Evolutionary conservation across 1,140 invertebrate genomes (phyloP).

Genomic region (Dendroctonus valens): DNA sequence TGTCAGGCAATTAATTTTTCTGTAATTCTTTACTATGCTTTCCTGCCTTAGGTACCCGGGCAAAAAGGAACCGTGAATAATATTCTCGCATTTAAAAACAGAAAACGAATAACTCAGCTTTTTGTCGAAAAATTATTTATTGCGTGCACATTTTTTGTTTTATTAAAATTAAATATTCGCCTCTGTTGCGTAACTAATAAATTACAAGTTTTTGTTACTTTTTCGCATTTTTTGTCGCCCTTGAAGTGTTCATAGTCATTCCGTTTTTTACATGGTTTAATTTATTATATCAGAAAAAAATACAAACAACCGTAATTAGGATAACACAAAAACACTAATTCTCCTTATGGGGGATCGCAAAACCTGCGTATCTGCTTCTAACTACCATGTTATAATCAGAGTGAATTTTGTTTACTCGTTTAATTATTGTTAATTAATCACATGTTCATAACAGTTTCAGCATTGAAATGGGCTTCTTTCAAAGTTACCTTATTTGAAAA

Average conservation of each 20-base stretch:
- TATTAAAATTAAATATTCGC: slow-evolving; percentile 27
- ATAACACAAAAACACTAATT: slow-evolving; percentile 11
- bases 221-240: slow-evolving; percentile 26
- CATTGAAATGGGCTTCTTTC: too few species aligned
- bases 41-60: not conserved
- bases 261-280: slow-evolving; percentile 22
- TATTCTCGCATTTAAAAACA: slow-evolving; percentile 14
- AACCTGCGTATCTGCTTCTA: not conserved
- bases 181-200: slow-evolving; percentile 30
- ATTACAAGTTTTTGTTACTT: slow-evolving; percentile 29
- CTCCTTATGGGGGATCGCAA: slow-evolving; percentile 4
- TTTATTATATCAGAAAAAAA: slow-evolving; percentile 9
- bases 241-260: slow-evolving; percentile 29
- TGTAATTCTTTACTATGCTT: slow-evolving; percentile 1
- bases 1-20: slow-evolving; percentile 17
- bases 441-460: too few species aligned
- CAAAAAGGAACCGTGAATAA: slow-evolving; percentile 15
- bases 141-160: slow-evolving; percentile 28
- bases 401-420: too few species aligned
- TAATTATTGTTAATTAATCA: too few species aligned
- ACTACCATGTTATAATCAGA: too few species aligned
- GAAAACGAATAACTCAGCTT: slow-evolving; percentile 2
- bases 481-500: too few species aligned
- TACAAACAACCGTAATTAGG: slow-evolving; percentile 14
- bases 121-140: slow-evolving; percentile 22